Conservation (phyloP, 2,113 vertebrate species). For the Ariopsis seemanni region DNA sequence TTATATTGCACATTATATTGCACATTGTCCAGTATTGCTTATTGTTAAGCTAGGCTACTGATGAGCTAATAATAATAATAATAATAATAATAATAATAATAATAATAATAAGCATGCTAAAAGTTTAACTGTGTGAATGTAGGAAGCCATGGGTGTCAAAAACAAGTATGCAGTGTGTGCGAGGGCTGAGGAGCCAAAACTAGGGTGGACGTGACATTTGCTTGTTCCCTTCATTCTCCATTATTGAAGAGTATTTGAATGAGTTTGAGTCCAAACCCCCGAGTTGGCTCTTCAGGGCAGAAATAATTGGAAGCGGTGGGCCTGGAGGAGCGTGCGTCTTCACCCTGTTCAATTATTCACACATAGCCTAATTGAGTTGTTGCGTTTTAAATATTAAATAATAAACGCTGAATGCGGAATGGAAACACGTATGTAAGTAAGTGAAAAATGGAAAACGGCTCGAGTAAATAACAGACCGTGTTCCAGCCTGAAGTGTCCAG, state of each 20-base stretch:
- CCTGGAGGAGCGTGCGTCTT: neutral
- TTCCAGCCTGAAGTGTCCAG: neutral
- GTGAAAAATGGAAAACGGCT: slow-evolving; percentile 19
- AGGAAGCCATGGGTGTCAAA: neutral
- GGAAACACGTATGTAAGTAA: neutral
- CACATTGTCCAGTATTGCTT: too few species aligned
- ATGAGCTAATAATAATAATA: too few species aligned
- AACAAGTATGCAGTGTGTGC: neutral
- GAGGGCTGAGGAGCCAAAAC: neutral
- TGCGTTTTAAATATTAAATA: neutral
- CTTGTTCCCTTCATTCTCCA: neutral
- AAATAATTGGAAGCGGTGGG: slow-evolving; percentile 5
- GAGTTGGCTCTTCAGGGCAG: slow-evolving; percentile 8
- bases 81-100: too few species aligned
- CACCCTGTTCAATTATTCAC: slow-evolving; percentile 4
- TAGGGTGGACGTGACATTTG: neutral
- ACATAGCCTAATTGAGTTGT: neutral
- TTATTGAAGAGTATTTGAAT: slow-evolving; percentile 20
- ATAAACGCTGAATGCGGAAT: neutral
- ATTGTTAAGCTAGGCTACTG: too few species aligned
- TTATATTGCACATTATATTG: too few species aligned
- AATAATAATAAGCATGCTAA: too few species aligned
- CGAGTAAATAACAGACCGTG: slow-evolving; percentile 2
- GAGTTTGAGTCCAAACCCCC: slow-evolving; percentile 10
- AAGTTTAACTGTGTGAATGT: neutral